Percentiles rank a stretch among this genome's conserved stretches.
Conservation (phyloP, 2,888 invertebrate genomes). For the Syritta pipiens region DNA sequence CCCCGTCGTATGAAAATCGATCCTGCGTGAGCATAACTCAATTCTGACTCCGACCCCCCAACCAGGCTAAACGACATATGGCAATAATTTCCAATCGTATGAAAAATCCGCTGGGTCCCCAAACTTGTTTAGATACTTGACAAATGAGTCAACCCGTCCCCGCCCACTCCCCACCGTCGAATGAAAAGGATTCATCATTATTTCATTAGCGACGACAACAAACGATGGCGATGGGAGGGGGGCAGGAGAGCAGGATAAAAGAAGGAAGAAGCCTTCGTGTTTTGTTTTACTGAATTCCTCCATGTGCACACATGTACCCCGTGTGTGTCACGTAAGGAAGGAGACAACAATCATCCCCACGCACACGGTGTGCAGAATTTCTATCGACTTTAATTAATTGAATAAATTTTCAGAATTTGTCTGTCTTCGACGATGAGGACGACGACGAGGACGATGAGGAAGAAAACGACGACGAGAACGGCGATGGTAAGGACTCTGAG, state of each 20-base stretch:
- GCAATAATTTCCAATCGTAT: constrained; percentile 71
- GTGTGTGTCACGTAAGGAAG: constrained; percentile 60
- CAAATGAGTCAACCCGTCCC: constrained; percentile 38
- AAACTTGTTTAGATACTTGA: constrained; percentile 66
- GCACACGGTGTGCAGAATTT: constrained; percentile 61
- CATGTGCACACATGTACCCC: background rate
- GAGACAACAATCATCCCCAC: constrained; percentile 44
- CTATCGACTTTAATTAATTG: constrained; percentile 70
- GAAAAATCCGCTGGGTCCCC: constrained; percentile 41
- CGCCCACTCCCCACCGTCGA: background rate
- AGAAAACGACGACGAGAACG: too few species aligned
- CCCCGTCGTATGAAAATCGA: constrained; percentile 41
- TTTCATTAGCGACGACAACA: constrained; percentile 68
- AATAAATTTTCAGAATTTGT: constrained; percentile 68
- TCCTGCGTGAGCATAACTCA: constrained; percentile 69
- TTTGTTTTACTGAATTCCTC: constrained; percentile 49
- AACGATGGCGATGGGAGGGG: too few species aligned
- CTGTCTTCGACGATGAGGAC: constrained; percentile 28
- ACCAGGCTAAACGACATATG: constrained; percentile 67
- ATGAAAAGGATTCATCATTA: constrained; percentile 66
- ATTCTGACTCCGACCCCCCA: too few species aligned
- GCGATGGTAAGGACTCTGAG: too few species aligned
- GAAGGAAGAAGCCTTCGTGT: constrained; percentile 48
- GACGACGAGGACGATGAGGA: background rate
- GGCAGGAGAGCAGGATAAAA: constrained; percentile 9